A percentile compares a stretch with the other conserved stretches of the same genome.
Evolutionary conservation across 1,140 invertebrate species (phyloP).

Genomic region (Holotrichia oblita): DNA sequence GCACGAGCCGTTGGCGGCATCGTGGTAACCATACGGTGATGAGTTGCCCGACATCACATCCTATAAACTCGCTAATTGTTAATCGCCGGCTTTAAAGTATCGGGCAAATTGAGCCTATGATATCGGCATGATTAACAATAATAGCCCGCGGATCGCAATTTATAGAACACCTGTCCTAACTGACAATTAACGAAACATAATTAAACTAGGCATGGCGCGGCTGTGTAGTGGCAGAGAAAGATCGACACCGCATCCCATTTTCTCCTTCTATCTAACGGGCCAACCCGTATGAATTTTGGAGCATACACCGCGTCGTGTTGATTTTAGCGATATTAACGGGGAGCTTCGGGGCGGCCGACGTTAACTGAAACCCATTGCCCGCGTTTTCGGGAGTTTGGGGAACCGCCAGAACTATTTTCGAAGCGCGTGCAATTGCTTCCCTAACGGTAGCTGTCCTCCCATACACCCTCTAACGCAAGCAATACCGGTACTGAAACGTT

Average conservation of each 20-base stretch:
- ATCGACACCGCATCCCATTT: background rate
- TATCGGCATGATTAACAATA: constrained; percentile 43
- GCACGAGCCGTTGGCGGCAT: background rate
- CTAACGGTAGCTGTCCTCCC: background rate
- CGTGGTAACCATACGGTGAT: background rate
- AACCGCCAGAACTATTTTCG: constrained; percentile 3
- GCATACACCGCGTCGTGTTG: constrained; percentile 5
- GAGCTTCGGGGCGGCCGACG: constrained; percentile 18
- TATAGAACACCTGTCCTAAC: constrained; percentile 42
- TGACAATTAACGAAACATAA: constrained; percentile 41
- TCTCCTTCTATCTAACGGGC: background rate
- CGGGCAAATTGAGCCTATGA: constrained; percentile 39
- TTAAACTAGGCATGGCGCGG: constrained; percentile 35
- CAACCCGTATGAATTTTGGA: background rate
- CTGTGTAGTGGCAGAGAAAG: background rate
- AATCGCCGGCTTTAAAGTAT: constrained; percentile 31
- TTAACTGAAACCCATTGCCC: background rate
- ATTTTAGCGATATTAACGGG: constrained; percentile 34
- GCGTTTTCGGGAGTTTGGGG: background rate
- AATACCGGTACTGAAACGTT: background rate
- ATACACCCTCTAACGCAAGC: background rate
- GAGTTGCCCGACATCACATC: background rate
- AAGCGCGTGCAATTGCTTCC: background rate
- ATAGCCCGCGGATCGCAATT: constrained; percentile 40
- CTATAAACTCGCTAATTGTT: constrained; percentile 27